phyloP scores from a whole-genome alignment of 2,797 vertebrate genomes.

The Dromococcyx pavoninus region DNA sequence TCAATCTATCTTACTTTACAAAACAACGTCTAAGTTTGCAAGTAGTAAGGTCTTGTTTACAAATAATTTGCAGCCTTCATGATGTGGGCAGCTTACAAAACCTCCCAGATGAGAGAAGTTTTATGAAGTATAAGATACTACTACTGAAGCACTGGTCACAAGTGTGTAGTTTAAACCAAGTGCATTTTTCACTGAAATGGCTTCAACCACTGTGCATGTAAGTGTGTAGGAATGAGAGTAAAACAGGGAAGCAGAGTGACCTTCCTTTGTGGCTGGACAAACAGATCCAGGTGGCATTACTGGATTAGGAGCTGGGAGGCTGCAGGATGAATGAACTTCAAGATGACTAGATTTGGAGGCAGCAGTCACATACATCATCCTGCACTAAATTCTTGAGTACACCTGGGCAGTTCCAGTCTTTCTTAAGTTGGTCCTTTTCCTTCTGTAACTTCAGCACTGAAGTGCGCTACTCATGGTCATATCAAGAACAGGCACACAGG shows the following conservation, averaged over 20 bases:
- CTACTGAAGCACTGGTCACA: not conserved
- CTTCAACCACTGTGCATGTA: not conserved
- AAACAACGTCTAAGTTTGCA: not conserved
- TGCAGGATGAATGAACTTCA: not conserved
- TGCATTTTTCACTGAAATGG: not conserved
- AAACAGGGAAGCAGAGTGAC: not conserved
- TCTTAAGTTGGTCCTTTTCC: not conserved
- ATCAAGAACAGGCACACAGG: rapidly evolving
- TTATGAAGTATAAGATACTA: not conserved
- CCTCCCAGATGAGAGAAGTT: not conserved
- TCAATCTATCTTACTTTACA: slow-evolving; percentile 44
- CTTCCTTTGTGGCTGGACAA: not conserved
- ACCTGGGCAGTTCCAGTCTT: not conserved
- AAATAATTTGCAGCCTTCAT: slow-evolving; percentile 34
- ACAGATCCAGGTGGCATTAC: not conserved
- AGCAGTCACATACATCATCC: not conserved
- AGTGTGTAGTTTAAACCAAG: not conserved
- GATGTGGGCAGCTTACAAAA: not conserved
- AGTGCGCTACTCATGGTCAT: too few species aligned
- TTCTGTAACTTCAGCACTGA: too few species aligned
- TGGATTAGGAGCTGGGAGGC: not conserved
- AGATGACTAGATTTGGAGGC: not conserved
- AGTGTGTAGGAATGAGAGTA: not conserved
- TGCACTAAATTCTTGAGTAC: not conserved
- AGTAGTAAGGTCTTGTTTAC: slow-evolving; percentile 32